Percentiles rank a stretch among this genome's conserved stretches.
These are phyloP conservation scores for Hermaeophaga mercurialis DNA, from an alignment of 2,888 invertebrate species.

Conservation along the genomic window DNA sequence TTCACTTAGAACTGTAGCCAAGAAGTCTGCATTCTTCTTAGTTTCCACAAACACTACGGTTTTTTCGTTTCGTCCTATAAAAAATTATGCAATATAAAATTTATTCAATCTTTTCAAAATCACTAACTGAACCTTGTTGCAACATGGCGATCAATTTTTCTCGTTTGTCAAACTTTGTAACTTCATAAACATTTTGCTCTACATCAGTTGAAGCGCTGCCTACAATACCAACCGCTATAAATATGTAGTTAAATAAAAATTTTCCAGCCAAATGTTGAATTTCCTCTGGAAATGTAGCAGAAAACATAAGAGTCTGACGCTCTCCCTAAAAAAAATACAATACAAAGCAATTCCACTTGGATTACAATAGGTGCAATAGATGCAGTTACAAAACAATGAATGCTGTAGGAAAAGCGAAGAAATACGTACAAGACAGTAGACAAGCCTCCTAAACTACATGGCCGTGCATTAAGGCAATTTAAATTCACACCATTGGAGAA, in stretches of 20 bases:
- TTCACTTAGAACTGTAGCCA: slow-evolving; percentile 82
- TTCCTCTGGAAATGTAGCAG: slow-evolving; percentile 74
- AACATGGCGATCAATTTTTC: slow-evolving; percentile 72
- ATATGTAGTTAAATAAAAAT: slow-evolving; percentile 82
- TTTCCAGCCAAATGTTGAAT: slow-evolving; percentile 80
- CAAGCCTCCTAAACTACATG: no score
- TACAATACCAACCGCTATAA: slow-evolving; percentile 87
- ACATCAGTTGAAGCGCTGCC: slow-evolving; percentile 94
- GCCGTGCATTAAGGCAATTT: no score
- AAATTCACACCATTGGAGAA: no score
- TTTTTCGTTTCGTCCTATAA: slow-evolving; percentile 52
- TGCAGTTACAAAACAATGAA: no score
- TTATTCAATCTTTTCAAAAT: background rate
- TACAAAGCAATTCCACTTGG: no score
- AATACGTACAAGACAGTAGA: no score
- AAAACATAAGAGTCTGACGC: slow-evolving; percentile 75
- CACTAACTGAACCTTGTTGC: slow-evolving; percentile 57
- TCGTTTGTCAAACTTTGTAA: slow-evolving; percentile 70
- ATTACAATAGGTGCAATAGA: no score
- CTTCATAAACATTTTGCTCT: slow-evolving; percentile 75
- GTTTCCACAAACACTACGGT: slow-evolving; percentile 90
- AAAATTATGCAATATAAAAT: background rate
- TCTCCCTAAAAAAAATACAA: slow-evolving; percentile 58
- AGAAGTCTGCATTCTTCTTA: slow-evolving; percentile 88
- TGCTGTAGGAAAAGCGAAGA: no score